Evolutionary conservation across 2,888 invertebrate genomes (phyloP).

Genomic region (Philaethria dido): DNA sequence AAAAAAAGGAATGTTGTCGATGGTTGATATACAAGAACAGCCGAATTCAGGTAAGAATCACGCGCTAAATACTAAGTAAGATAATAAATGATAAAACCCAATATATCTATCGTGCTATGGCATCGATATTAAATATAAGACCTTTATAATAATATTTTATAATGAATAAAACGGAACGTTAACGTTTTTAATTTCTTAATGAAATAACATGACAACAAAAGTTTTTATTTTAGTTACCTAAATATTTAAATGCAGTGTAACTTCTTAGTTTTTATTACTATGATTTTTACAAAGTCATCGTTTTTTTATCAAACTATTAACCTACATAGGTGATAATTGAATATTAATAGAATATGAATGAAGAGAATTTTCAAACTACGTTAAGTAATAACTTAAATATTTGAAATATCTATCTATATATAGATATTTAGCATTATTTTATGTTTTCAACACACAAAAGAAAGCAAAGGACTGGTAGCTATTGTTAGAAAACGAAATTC

Average conservation of each 20-base stretch:
- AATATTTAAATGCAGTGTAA: neutral
- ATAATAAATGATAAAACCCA: slow-evolving; percentile 59
- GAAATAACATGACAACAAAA: neutral
- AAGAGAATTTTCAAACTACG: too few relatives aligned
- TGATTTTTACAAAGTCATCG: neutral
- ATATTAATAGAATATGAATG: slow-evolving; percentile 10
- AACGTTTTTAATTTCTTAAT: neutral
- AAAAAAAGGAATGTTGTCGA: slow-evolving; percentile 78
- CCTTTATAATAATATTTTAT: slow-evolving; percentile 17
- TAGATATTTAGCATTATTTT: neutral
- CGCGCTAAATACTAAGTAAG: slow-evolving; percentile 54
- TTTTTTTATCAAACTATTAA: slow-evolving; percentile 8
- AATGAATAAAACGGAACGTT: neutral
- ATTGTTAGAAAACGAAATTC: slow-evolving; percentile 49
- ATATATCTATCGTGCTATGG: slow-evolving; percentile 49
- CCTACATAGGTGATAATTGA: slow-evolving; percentile 2
- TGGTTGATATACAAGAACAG: slow-evolving; percentile 75
- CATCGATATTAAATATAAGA: slow-evolving; percentile 20
- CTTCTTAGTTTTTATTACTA: neutral
- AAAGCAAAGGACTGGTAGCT: slow-evolving; percentile 45
- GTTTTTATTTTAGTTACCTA: neutral
- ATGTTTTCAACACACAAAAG: slow-evolving; percentile 26
- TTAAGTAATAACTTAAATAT: neutral
- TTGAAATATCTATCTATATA: neutral
- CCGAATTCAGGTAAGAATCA: slow-evolving; percentile 81